Base-by-base conservation (phyloP, 2,797 vertebrate genomes). In the Tokudaia muenninki region DNA sequence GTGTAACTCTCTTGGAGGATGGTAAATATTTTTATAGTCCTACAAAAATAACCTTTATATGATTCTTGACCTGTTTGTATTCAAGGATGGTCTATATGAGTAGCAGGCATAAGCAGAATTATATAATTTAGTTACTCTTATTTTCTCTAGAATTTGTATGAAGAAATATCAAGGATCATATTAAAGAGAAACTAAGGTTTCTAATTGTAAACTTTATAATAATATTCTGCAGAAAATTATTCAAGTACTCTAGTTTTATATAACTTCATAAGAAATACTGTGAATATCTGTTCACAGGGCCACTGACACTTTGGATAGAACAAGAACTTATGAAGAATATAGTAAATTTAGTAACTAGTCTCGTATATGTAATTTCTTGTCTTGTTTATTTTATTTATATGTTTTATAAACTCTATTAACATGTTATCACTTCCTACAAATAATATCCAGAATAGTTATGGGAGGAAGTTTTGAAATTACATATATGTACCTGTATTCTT, bases 71-170 rank as follows among this genome's bases (percentile, higher is more conserved):
- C 12, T 75, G 57, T n/a, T 11, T 91, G 37, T 65, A 6, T 80
- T 96, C n/a, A 81, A 7, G 24, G 31, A 61, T 77, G 14, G 0
- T 86, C 41, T 7, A 90, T 93, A 2, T 17, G 44, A 92, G 63
- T 55, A 77, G 55, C 34, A 92, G 67, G 1, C 13, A 90, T 37
- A 57, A 52, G 3, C 61, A 81, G 75, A 63, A 90, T 93, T 91
- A 70, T 16, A 75, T 8, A 77, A 37, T 44, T 94, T 11, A 41
- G 6, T 74, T 16, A 87, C 34, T 88, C 13, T 55, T 1, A 41
- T 93, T 65, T 96, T 88, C 31, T 41, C 16, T 34, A 78, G 22
- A 13, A 19, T 92, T 94, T 70, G 74, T 74, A 47, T 83, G 14
- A 10, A 83, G 6, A 34, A 82, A 83, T 83, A 44, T 29, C 8